A percentile compares a stretch with the other conserved stretches of the same genome.
Conservation (phyloP, 2,113 vertebrate genomes). For the Cottus gobio region DNA sequence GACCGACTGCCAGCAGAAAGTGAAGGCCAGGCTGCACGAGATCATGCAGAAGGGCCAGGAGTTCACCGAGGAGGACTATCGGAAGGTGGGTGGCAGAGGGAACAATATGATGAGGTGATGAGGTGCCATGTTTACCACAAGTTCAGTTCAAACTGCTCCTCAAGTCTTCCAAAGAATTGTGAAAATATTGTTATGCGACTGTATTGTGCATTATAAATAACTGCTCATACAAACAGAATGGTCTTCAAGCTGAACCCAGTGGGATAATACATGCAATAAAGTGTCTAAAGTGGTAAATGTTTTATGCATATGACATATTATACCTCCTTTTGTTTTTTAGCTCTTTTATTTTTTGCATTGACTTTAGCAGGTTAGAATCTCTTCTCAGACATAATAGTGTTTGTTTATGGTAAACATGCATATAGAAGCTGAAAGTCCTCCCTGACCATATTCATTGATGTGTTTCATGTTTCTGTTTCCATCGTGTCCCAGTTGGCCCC, state of each 20-base stretch:
- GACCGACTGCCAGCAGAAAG: constrained; percentile 95
- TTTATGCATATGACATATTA: not conserved
- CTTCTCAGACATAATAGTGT: not conserved
- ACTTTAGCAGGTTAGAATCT: not conserved
- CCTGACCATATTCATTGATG: not conserved
- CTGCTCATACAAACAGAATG: not conserved
- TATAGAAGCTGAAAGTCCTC: not conserved
- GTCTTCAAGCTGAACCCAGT: not conserved
- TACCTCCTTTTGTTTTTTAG: not conserved
- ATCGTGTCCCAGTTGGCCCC: constrained; percentile 88
- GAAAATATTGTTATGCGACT: constrained; percentile 3
- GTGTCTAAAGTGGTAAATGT: not conserved
- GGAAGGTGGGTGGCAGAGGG: constrained; percentile 90
- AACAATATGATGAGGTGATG: too few species aligned
- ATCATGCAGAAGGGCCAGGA: constrained; percentile 93
- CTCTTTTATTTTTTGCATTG: not conserved
- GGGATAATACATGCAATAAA: not conserved
- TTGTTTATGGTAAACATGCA: not conserved
- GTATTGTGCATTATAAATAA: not conserved
- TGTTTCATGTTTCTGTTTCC: constrained; percentile 3
- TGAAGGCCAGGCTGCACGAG: constrained; percentile 93
- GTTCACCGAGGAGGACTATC: constrained; percentile 89
- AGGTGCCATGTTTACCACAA: too few species aligned
- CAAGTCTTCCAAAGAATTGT: not conserved
- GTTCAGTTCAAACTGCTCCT: constrained; percentile 22